These are phyloP conservation scores for Calyptommatus sinebrachiatus DNA, from an alignment of 2,113 vertebrate genomes.

Conservation along the genomic window DNA sequence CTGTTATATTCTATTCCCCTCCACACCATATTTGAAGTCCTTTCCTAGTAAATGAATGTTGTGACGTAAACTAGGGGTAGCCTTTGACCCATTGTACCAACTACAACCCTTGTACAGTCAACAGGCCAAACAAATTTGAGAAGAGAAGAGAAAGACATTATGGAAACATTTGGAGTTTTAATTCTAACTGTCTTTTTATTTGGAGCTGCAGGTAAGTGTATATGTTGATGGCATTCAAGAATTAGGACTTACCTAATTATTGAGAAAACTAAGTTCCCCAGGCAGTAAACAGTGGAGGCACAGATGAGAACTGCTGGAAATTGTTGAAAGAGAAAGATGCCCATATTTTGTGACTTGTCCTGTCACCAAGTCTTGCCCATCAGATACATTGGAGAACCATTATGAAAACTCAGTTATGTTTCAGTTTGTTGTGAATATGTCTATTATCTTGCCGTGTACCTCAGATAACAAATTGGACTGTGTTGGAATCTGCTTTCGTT, in stretches of 20 bases:
- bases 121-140: background rate
- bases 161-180: background rate
- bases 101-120: background rate
- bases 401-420: background rate
- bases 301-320: background rate
- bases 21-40: background rate
- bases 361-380: background rate
- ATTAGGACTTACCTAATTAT: background rate
- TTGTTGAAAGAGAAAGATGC: background rate
- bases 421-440: background rate
- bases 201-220: conserved; percentile 12
- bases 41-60: background rate
- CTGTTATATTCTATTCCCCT: background rate
- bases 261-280: background rate
- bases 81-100: background rate
- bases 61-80: background rate
- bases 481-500: background rate
- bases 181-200: conserved; percentile 3
- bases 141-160: background rate
- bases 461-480: background rate
- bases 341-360: background rate
- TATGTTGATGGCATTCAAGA: background rate
- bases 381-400: background rate
- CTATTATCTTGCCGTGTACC: background rate
- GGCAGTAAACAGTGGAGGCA: background rate